Evolutionary conservation across 1,140 invertebrate genomes (phyloP), one percentile per base, ranked within the genome.

Genomic region (Zophobas atratus): DNA sequence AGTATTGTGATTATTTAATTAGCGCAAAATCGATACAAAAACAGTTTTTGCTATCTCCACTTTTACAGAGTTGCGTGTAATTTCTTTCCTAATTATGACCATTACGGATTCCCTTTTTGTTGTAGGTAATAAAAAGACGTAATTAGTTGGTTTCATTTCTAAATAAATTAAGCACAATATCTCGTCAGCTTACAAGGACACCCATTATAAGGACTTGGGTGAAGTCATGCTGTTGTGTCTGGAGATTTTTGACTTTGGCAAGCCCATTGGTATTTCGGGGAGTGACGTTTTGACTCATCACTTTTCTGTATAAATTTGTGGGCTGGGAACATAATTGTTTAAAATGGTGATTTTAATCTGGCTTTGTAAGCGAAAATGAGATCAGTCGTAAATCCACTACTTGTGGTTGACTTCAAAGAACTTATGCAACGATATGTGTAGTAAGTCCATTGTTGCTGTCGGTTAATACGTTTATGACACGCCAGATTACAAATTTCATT

Each of bases 221-320:
- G 20, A 67, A 67, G 60, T 67, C 60, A 67, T 67, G 41, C 32
- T 67, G 60, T 67, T 67, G 60, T 67, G 60, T 67, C 60, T 67
- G 60, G 49, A 1, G 36, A 8, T 63, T 63, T 63, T 63, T 8
- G 57, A 63, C 35, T 63, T 6, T 63, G 57, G 39, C 57, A 60
- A 60, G 56, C 56, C 56, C 56, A 63, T 39, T 39, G 60, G 60
- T 67, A 67, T 67, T 67, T 67, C 4, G 35, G 60, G 60, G 60
- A 67, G 60, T 20, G 60, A 67, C 60, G 1, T 36, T 67, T 67
- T 67, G 60, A 67, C 60, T 67, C 60, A 67, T 67, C 60, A 32
- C 56, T 43, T 20, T 67, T 67, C 60, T 43, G 4, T 5, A 67
- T 67, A 67, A 67, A 67, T 32, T 67, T 67, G 60, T 67, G 60